Conservation (phyloP, 2,888 invertebrate species). For the Anodontia alba region DNA sequence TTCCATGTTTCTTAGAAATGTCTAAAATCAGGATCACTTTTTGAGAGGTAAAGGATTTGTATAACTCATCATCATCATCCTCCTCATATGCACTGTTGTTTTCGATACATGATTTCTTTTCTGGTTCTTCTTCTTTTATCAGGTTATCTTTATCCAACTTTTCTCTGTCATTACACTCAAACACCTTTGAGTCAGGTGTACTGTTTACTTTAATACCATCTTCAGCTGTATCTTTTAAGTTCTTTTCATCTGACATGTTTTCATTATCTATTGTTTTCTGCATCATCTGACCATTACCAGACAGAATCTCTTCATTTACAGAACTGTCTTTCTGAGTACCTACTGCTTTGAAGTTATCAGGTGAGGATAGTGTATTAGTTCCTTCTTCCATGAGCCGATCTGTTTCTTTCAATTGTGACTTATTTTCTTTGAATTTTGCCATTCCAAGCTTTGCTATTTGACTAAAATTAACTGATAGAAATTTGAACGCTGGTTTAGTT, state of each 20-base stretch:
- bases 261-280: neutral
- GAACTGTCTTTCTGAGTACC: neutral
- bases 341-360: neutral
- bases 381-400: neutral
- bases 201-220: neutral
- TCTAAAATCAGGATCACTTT: conserved; percentile 57
- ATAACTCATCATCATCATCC: conserved; percentile 49
- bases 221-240: neutral
- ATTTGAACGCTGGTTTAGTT: conserved; percentile 47
- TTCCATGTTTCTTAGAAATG: conserved; percentile 59
- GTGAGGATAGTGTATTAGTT: too few relatives aligned
- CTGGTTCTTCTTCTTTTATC: neutral
- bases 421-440: conserved; percentile 44
- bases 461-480: conserved; percentile 55
- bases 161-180: neutral
- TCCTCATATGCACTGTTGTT: neutral
- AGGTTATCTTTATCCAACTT: neutral
- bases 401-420: neutral
- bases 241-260: neutral
- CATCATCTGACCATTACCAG: neutral
- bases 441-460: conserved; percentile 59
- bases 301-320: neutral
- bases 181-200: neutral
- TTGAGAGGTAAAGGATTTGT: conserved; percentile 53
- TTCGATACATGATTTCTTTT: neutral